Evolutionary conservation across 2,113 vertebrate genomes (phyloP).

Genomic region (Ceyx melanurus): DNA sequence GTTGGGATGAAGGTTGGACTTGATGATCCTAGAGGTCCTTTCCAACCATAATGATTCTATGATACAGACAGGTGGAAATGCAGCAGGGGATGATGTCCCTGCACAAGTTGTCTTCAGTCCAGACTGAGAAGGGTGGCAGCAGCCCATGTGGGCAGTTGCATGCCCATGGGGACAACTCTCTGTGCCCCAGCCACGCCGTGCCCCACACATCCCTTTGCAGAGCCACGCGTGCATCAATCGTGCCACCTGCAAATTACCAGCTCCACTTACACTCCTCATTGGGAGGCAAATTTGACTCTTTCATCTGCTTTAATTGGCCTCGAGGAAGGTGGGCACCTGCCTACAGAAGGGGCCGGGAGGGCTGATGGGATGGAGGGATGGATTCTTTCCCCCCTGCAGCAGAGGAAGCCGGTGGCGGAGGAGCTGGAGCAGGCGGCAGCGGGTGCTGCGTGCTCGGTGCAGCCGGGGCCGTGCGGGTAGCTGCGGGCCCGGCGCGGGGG

Average conservation of each 20-base stretch:
- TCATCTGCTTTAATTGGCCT: neutral
- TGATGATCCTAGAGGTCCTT: too few species aligned
- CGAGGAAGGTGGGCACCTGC: neutral
- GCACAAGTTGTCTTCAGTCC: neutral
- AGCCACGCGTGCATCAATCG: fast-evolving
- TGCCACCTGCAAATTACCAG: neutral
- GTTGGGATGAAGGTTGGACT: too few species aligned
- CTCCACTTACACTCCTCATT: fast-evolving
- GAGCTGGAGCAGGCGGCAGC: fast-evolving
- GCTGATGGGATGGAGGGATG: fast-evolving
- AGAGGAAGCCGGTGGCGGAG: fast-evolving
- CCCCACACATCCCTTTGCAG: neutral
- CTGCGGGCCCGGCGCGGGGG: fast-evolving
- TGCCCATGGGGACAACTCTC: fast-evolving
- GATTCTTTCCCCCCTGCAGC: fast-evolving
- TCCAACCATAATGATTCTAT: too few species aligned
- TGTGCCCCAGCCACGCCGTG: fast-evolving
- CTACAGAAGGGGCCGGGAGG: fast-evolving
- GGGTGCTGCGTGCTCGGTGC: fast-evolving
- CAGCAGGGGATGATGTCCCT: neutral
- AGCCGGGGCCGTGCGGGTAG: fast-evolving
- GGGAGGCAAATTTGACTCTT: neutral
- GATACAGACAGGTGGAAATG: neutral
- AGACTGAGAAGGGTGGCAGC: neutral
- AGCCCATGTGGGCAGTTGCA: fast-evolving